Percentiles rank a stretch among this genome's conserved stretches.
Conservation (phyloP, 1,140 invertebrate genomes). For the Pogonomyrmex barbatus region DNA sequence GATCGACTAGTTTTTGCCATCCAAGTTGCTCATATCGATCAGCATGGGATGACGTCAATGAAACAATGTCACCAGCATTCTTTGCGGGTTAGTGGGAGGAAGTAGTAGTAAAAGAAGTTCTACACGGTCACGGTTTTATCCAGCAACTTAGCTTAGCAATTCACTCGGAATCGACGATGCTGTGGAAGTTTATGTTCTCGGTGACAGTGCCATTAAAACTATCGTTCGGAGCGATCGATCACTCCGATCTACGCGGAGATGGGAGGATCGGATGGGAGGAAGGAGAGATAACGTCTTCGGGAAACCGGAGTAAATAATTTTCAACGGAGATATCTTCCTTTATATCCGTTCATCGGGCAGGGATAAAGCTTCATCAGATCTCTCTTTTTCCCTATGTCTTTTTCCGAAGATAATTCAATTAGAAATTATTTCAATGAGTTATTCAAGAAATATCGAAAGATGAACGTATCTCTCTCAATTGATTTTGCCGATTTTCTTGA, state of each 20-base stretch:
- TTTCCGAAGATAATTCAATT: not conserved
- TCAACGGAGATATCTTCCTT: slow-evolving; percentile 8
- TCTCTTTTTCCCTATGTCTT: not conserved
- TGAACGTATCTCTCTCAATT: not conserved
- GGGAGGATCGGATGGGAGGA: not conserved
- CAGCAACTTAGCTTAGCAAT: slow-evolving; percentile 53
- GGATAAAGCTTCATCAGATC: not conserved
- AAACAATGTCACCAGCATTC: slow-evolving; percentile 15
- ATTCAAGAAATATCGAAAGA: not conserved
- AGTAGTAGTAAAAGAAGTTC: slow-evolving; percentile 43
- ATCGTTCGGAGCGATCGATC: slow-evolving; percentile 34
- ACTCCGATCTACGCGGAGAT: slow-evolving; percentile 27
- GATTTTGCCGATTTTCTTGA: not conserved
- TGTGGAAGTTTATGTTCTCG: slow-evolving; percentile 53
- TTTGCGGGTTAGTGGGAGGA: not conserved
- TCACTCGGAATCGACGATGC: slow-evolving; percentile 50
- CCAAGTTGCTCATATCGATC: slow-evolving; percentile 35
- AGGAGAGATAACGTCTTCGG: not conserved
- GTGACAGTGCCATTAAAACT: slow-evolving; percentile 53
- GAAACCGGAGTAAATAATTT: not conserved
- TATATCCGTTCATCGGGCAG: not conserved
- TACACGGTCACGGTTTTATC: slow-evolving; percentile 50
- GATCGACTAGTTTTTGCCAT: not conserved
- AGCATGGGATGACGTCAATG: slow-evolving; percentile 8
- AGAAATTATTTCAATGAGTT: not conserved